Evolutionary conservation across 2,113 vertebrate species (phyloP).

Genomic region (Brachypteracias leptosomus): DNA sequence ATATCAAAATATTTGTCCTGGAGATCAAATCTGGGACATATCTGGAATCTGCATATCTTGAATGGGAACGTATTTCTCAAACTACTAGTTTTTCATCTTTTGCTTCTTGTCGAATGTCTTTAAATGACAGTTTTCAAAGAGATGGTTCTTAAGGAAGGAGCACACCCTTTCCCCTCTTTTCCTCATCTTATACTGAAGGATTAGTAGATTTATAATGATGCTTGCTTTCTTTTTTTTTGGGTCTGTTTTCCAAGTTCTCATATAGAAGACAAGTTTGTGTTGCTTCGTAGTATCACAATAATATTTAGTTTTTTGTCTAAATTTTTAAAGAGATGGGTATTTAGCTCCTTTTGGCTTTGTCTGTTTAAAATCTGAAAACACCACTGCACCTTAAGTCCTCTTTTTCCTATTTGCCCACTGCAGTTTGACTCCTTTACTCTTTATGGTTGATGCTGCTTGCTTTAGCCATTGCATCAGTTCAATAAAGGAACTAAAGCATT

Average conservation of each 20-base stretch:
- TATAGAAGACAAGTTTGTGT: background rate
- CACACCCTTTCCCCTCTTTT: background rate
- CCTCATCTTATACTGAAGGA: background rate
- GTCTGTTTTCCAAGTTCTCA: background rate
- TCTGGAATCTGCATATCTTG: background rate
- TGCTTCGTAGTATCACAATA: background rate
- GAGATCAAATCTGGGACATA: background rate
- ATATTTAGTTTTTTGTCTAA: background rate
- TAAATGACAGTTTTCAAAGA: background rate
- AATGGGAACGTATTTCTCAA: background rate
- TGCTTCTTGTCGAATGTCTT: background rate
- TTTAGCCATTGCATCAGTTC: background rate
- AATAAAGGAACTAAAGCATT: background rate
- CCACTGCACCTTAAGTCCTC: background rate
- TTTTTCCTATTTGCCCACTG: background rate
- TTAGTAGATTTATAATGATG: background rate
- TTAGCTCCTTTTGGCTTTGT: background rate
- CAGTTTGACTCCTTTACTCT: background rate
- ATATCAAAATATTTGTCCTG: background rate
- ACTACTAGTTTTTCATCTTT: background rate
- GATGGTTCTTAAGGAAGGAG: background rate
- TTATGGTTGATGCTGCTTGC: rapidly evolving
- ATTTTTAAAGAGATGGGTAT: background rate
- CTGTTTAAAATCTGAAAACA: background rate
- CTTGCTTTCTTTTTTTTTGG: background rate